Conservation (phyloP, 2,888 invertebrate species). For the Drosophila fungiperda region DNA sequence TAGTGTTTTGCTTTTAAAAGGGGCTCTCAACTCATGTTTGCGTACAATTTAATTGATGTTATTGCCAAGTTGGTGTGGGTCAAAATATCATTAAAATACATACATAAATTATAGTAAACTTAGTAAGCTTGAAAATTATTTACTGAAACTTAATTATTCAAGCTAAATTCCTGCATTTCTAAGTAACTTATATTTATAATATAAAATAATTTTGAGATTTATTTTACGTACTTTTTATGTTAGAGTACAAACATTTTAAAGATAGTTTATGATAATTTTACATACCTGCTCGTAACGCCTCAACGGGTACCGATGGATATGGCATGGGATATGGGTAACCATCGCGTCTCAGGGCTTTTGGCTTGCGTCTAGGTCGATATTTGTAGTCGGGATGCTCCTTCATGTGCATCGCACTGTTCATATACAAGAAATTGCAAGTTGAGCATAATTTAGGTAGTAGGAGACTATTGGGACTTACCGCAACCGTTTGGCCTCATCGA, state of each 20-base stretch:
- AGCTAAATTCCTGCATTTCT: background rate
- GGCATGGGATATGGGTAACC: constrained; percentile 97
- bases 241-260: background rate
- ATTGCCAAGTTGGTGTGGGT: constrained; percentile 2
- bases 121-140: background rate
- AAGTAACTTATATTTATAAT: background rate
- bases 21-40: background rate
- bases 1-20: constrained; percentile 4
- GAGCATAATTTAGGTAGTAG: too few relatives aligned
- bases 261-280: constrained; percentile 34
- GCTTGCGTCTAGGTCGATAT: constrained; percentile 95
- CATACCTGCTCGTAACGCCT: constrained; percentile 94
- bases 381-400: constrained; percentile 98
- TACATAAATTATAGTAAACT: background rate
- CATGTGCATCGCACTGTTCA: constrained; percentile 94
- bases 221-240: too few relatives aligned
- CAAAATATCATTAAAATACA: background rate
- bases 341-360: constrained; percentile 94
- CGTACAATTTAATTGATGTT: constrained; percentile 30
- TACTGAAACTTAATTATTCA: background rate
- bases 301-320: constrained; percentile 95
- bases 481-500: constrained; percentile 98
- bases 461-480: constrained; percentile 69
- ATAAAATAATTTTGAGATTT: background rate
- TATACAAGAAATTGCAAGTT: constrained; percentile 17